Percentiles rank a stretch among this genome's conserved stretches.
phyloP scores from a whole-genome alignment of 2,888 invertebrate species.

The Eupithecia subfuscata region DNA sequence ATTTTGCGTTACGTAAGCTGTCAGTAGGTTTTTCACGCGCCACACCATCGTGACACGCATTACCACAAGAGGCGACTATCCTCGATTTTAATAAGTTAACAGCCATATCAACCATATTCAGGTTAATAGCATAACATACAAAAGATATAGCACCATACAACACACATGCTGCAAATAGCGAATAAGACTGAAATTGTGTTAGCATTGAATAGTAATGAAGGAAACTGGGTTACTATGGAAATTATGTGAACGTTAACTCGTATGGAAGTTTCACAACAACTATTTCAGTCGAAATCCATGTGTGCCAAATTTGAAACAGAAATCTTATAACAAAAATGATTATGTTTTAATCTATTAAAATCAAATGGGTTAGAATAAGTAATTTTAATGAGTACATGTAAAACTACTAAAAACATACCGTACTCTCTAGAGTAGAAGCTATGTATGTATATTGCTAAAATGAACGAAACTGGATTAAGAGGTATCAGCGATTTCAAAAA shows the following conservation, averaged over 20 bases:
- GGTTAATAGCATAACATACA: slow-evolving; percentile 39
- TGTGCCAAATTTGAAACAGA: slow-evolving; percentile 28
- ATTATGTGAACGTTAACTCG: slow-evolving; percentile 19
- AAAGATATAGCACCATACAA: slow-evolving; percentile 48
- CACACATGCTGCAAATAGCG: slow-evolving; percentile 49
- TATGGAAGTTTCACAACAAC: slow-evolving; percentile 46
- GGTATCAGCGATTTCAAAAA: background rate
- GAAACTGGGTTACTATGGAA: slow-evolving; percentile 18
- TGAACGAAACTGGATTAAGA: background rate
- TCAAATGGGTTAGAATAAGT: background rate
- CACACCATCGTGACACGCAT: background rate
- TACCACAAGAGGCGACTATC: background rate
- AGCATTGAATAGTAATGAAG: slow-evolving; percentile 41
- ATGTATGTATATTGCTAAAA: background rate
- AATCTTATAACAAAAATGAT: background rate
- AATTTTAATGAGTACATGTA: background rate
- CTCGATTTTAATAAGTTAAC: slow-evolving; percentile 24
- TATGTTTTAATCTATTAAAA: background rate
- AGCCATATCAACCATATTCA: slow-evolving; percentile 33
- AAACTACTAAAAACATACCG: background rate
- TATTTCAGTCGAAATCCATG: slow-evolving; percentile 55
- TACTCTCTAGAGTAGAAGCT: background rate
- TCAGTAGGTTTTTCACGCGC: background rate
- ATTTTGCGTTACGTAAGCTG: background rate
- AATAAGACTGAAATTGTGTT: slow-evolving; percentile 61